Evolutionary conservation across 2,113 vertebrate species (phyloP), one percentile per base, ranked within the genome.

Genomic region (Oriolus oriolus): DNA sequence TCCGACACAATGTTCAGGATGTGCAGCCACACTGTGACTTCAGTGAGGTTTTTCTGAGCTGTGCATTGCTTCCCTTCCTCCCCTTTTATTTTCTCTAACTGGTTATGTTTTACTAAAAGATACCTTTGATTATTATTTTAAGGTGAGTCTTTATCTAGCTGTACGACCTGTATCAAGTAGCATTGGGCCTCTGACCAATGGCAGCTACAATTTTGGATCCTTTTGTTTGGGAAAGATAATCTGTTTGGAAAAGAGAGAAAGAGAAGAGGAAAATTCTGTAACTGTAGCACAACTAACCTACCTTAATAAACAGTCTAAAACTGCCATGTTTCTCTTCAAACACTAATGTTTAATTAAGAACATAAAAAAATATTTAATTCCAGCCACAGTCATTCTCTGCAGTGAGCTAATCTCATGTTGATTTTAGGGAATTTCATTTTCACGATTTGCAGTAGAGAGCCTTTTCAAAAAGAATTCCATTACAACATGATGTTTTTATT

Each of bases 341-440:
- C 9, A 37, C 30, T 45, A 21, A 8, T 68, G 19, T 59, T 92
- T 80, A 83, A 77, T 82, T 76, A 85, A 85, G 31, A 57, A 49
- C 24, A 19, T 74, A 73, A 45, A 93, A 66, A 89, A 68, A 76
- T n/a, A 54, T 24, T 56, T 37, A 61, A 61, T 80, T 87, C 41
- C n/a, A 69, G 14, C n/a, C 53, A 24, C 73, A 85, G 3, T 44
- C 8, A 24, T 69, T 68, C 57, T 90, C 57, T 71, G 31, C 42
- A 89, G 39, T 45, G 47, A 84, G 17, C 12, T 81, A 76, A 83
- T 79, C 50, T 80, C 19, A 42, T 28, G 11, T 42, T 70, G 16
- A 52, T 87, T 90, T 94, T 71, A 68, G 17, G 53, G 61, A 85
- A 82, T 79, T 91, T 84, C 1, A 63, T 81, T 94, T 78, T 68